phyloP scores from a whole-genome alignment of 2,888 invertebrate species.

The Acleris holmiana region DNA sequence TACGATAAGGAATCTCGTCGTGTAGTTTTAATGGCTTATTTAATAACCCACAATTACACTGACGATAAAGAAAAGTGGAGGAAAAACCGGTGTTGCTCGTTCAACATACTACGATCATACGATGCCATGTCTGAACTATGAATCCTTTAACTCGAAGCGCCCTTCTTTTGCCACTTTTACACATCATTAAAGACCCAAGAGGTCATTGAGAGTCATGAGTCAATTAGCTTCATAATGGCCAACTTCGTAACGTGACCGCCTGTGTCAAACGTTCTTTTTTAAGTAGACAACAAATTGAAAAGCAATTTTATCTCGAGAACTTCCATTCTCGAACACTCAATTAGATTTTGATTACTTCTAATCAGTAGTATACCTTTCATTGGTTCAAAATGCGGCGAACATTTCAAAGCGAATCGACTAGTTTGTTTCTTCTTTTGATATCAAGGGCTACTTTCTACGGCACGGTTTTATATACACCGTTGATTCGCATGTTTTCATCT shows the following conservation, averaged over 20 bases:
- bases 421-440: conserved; percentile 5
- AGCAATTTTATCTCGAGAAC: neutral
- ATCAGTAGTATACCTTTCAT: neutral
- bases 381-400: conserved; percentile 1
- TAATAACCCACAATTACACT: neutral
- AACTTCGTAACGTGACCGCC: conserved; percentile 19
- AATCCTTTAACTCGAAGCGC: conserved; percentile 20
- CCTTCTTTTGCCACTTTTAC: conserved; percentile 55
- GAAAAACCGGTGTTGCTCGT: neutral
- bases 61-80: neutral
- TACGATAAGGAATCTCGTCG: conserved; percentile 1
- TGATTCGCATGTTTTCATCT: conserved; percentile 26
- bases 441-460: conserved; percentile 16
- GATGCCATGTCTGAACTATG: conserved; percentile 20
- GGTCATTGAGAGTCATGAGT: conserved; percentile 65
- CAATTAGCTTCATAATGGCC: conserved; percentile 63
- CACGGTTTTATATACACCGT: conserved; percentile 2
- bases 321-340: conserved; percentile 2
- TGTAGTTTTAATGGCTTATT: neutral
- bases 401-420: neutral
- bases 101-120: neutral
- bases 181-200: conserved; percentile 63
- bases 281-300: conserved; percentile 2
- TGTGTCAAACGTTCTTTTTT: conserved; percentile 18
- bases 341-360: no score